phyloP scores from a whole-genome alignment of 1,140 invertebrate species.

The Papilio helenus region DNA sequence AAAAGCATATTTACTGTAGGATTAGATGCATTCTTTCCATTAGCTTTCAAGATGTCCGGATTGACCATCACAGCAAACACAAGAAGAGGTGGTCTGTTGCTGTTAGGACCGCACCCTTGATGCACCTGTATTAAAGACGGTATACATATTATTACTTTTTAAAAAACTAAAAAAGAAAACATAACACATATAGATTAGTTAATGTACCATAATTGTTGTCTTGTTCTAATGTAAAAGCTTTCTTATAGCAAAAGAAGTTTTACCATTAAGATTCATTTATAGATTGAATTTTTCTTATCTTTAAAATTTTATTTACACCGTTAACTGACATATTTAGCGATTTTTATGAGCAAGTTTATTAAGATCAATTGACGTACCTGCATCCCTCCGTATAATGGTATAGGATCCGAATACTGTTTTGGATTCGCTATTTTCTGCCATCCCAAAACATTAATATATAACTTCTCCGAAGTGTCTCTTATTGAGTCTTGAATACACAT shows the following conservation, averaged over 20 bases:
- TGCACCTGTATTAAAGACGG: slow-evolving; percentile 60
- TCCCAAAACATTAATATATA: slow-evolving; percentile 88
- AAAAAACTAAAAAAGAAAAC: not conserved
- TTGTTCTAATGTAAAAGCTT: not conserved
- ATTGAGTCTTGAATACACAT: slow-evolving; percentile 89
- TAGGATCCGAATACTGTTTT: slow-evolving; percentile 84
- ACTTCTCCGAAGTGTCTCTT: slow-evolving; percentile 81
- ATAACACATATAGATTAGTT: not conserved
- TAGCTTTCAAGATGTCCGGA: slow-evolving; percentile 86
- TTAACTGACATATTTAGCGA: not conserved
- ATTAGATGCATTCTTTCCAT: slow-evolving; percentile 86
- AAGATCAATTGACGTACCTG: slow-evolving; percentile 74
- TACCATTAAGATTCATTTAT: not conserved
- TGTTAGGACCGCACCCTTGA: slow-evolving; percentile 83
- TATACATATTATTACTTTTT: not conserved
- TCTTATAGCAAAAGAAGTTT: not conserved
- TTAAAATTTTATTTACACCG: not conserved
- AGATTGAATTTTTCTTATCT: slow-evolving; percentile 3
- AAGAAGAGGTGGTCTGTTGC: slow-evolving; percentile 83
- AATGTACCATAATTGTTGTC: not conserved
- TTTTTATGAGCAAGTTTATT: not conserved
- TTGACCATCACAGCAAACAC: slow-evolving; percentile 89
- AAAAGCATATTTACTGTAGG: slow-evolving; percentile 78
- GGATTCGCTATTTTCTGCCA: slow-evolving; percentile 88
- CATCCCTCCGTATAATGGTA: slow-evolving; percentile 88